Conservation (phyloP, 2,113 vertebrate species). For the Rhea pennata region DNA sequence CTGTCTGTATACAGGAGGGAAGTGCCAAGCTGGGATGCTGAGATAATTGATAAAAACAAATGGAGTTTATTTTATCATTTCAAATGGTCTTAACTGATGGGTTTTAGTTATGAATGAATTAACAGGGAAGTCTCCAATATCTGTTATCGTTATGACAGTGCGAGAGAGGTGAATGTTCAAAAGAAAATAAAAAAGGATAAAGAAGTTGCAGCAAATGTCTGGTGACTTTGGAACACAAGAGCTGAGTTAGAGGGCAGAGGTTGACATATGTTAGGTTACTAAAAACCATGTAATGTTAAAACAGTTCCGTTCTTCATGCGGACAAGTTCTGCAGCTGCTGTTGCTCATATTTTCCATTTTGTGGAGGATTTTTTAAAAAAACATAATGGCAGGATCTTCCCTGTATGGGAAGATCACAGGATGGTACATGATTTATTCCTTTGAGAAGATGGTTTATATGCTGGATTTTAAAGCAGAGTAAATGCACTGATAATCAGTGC, state of each 20-base stretch:
- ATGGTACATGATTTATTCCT: neutral
- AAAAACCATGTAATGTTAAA: neutral
- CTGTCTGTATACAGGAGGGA: neutral
- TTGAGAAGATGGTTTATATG: neutral
- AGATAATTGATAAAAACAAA: neutral
- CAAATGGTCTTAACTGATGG: neutral
- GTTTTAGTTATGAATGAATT: neutral
- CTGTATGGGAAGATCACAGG: neutral
- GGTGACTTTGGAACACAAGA: neutral
- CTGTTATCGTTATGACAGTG: neutral
- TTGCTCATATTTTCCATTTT: neutral
- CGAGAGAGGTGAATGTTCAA: neutral
- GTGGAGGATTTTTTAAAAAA: neutral
- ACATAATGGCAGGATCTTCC: neutral
- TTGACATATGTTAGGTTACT: neutral
- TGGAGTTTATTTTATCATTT: neutral
- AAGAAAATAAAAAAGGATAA: neutral
- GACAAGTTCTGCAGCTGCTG: neutral
- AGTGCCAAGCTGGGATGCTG: neutral
- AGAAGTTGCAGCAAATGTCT: neutral
- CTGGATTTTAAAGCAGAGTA: neutral
- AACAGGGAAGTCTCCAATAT: neutral
- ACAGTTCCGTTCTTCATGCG: neutral
- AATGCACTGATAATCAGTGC: neutral
- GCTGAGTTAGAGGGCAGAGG: neutral